Base-by-base conservation (phyloP, 2,888 invertebrate species). In the Caenorhabditis sp. region DNA sequence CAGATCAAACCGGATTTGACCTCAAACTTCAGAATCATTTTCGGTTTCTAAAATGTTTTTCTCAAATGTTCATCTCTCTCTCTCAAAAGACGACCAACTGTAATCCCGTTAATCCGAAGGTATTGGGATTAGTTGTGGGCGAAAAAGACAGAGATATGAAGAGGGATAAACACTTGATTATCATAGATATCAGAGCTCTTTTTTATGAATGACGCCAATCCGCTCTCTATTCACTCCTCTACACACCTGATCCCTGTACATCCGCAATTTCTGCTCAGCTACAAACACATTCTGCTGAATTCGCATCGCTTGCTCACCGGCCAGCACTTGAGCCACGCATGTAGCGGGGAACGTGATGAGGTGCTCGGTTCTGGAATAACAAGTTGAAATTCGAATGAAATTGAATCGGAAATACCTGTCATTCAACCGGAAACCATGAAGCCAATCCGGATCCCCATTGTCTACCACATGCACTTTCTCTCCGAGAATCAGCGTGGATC, bases 401-500 rank as follows among this genome's bases (percentile, higher is more conserved):
- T 26, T 26, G 16, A 70, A 28, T 31, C 63, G 44, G 47, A 80
- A 51, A 26, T 54, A 85, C 84, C 88, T 77, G 72, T 87, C 87
- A 47, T 81, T 86, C 61, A 84, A 72, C 47, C 89, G 85, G 86
- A 92, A 90, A 26, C 91, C 91, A 76, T 91, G 91, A 14, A 91
- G 80, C 91, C 91, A 91, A 56, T 90, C 91, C 12, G 91, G 91
- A 85, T 91, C 91, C 12, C 91, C 91, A 72, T 92, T 91, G 77
- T 91, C 91, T 16, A 91, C 89, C 12, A 91, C 87, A 31, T 81
- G 85, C 44, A 91, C 82, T 28, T 90, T 86, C 58, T 91, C 91
- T 12, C 91, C 91, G 14, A 91, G 82, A n/a, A 76, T 79, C 64
- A 91, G 68, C 1, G 83, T 22, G 24, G 54, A 54, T 8, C 74